phyloP scores from a whole-genome alignment of 2,113 vertebrate species.

The Carlito syrichta region DNA sequence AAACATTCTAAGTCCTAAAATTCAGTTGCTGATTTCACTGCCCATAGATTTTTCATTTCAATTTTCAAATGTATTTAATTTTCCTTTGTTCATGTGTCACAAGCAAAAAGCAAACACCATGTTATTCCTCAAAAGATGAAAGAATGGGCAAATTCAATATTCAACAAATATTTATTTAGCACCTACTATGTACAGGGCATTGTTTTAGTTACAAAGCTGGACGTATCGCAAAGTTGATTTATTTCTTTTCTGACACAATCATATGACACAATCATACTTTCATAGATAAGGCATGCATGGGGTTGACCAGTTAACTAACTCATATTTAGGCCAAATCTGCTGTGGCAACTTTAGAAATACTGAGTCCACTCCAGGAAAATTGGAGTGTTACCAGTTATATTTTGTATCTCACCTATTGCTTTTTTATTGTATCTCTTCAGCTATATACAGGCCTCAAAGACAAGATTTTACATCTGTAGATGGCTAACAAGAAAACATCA shows the following conservation, averaged over 20 bases:
- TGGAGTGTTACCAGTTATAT: background rate
- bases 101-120: background rate
- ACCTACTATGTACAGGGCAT: background rate
- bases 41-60: background rate
- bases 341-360: background rate
- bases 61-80: background rate
- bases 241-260: background rate
- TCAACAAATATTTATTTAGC: background rate
- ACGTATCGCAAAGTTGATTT: background rate
- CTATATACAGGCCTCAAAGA: background rate
- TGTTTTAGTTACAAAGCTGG: background rate
- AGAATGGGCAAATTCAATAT: background rate
- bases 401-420: background rate
- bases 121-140: conserved; percentile 3
- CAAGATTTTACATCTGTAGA: background rate
- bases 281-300: background rate
- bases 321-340: background rate
- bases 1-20: background rate
- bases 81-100: background rate
- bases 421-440: background rate
- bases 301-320: background rate
- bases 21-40: background rate
- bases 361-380: background rate
- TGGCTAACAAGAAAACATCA: background rate
- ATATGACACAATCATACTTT: background rate